Conservation (phyloP, 2,113 vertebrate genomes). For the Ariopsis seemanni region DNA sequence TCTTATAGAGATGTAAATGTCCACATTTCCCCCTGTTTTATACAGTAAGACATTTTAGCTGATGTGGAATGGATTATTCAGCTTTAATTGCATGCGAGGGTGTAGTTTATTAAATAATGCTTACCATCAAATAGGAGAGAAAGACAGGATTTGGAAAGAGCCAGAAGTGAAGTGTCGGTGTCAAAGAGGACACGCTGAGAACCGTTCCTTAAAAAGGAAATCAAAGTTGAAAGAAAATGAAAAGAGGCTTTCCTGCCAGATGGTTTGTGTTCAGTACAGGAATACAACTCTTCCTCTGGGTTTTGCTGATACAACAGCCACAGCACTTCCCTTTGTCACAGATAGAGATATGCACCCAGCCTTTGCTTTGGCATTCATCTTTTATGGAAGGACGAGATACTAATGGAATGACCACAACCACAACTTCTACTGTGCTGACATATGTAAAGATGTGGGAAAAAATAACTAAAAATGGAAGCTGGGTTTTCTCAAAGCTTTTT, state of each 20-base stretch:
- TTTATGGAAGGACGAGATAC: neutral
- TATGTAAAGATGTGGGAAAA: conserved; percentile 11
- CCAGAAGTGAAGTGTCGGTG: conserved; percentile 51
- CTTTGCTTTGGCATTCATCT: conserved; percentile 29
- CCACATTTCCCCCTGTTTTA: neutral
- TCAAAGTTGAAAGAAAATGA: conserved; percentile 72
- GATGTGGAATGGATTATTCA: neutral
- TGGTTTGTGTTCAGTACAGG: conserved; percentile 73
- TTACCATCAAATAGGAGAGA: conserved; percentile 56
- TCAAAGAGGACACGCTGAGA: conserved; percentile 55
- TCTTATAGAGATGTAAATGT: neutral
- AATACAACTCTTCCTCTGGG: conserved; percentile 74
- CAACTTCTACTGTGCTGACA: neutral
- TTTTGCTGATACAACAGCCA: conserved; percentile 75
- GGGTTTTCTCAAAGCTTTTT: neutral
- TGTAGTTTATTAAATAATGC: conserved; percentile 2
- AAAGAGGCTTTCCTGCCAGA: conserved; percentile 79
- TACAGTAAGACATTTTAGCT: neutral
- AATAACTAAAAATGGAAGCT: conserved; percentile 20
- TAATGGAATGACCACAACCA: conserved; percentile 20
- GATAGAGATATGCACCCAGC: conserved; percentile 55
- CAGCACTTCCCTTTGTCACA: conserved; percentile 71
- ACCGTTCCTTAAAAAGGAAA: conserved; percentile 71
- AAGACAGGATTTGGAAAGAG: conserved; percentile 56
- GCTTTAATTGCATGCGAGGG: neutral